Percentiles rank a stretch among this genome's conserved stretches.
Conservation (phyloP, 2,797 vertebrate species). For the Sparidentex hasta region DNA sequence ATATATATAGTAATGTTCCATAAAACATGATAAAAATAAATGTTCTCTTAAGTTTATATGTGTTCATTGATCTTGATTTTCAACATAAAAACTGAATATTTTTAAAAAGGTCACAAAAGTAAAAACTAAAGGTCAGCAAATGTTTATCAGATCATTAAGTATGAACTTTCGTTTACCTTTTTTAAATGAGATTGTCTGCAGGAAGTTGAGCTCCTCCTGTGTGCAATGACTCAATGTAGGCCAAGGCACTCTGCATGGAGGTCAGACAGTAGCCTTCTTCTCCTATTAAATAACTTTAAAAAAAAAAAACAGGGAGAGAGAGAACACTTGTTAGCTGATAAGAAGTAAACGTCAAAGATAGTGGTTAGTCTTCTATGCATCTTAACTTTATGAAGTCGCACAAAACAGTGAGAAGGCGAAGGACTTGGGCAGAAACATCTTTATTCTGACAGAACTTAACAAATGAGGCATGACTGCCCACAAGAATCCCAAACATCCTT, state of each 20-base stretch:
- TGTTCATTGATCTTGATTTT: too few relatives aligned
- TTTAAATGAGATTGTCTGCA: slow-evolving; percentile 67
- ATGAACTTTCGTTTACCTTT: slow-evolving; percentile 59
- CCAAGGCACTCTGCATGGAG: slow-evolving; percentile 94
- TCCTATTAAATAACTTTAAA: slow-evolving; percentile 92
- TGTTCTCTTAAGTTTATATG: too few relatives aligned
- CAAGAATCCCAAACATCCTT: slow-evolving; percentile 27
- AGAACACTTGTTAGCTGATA: not conserved
- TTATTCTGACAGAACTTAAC: not conserved
- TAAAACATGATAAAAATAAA: too few relatives aligned
- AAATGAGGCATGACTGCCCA: not conserved
- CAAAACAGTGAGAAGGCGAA: not conserved
- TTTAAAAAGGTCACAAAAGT: too few relatives aligned
- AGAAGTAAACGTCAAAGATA: not conserved
- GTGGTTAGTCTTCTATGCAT: not conserved
- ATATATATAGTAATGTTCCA: too few relatives aligned
- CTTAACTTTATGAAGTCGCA: not conserved
- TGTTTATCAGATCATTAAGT: not conserved
- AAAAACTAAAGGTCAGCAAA: not conserved
- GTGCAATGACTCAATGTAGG: slow-evolving; percentile 90
- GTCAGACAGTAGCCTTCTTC: slow-evolving; percentile 98
- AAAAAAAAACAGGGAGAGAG: slow-evolving; percentile 19
- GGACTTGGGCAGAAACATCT: not conserved
- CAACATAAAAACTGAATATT: too few relatives aligned
- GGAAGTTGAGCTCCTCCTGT: slow-evolving; percentile 50